phyloP scores from a whole-genome alignment of 2,113 vertebrate genomes.

The Symphodus melops region DNA sequence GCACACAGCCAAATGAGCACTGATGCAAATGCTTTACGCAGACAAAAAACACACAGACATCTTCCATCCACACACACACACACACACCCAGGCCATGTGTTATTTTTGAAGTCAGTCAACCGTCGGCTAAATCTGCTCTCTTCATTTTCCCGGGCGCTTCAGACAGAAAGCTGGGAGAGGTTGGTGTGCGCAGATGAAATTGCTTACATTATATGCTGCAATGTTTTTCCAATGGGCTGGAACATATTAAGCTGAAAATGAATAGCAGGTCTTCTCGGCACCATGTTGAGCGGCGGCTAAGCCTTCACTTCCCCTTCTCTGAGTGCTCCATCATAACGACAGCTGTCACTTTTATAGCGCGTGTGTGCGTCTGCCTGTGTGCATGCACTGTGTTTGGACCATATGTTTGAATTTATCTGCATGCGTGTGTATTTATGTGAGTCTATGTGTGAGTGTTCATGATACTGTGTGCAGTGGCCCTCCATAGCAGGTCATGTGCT shows the following conservation, averaged over 20 bases:
- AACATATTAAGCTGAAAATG: constrained; percentile 86
- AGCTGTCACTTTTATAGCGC: constrained; percentile 79
- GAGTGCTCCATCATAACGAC: constrained; percentile 81
- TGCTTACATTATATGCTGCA: constrained; percentile 84
- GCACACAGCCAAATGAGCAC: neutral
- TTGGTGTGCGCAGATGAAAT: constrained; percentile 77
- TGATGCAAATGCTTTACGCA: constrained; percentile 33
- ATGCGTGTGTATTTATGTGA: constrained; percentile 39
- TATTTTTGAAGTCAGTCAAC: constrained; percentile 77
- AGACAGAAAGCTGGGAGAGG: constrained; percentile 70
- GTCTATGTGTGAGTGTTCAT: constrained; percentile 20
- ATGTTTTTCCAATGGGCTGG: constrained; percentile 85
- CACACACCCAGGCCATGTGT: constrained; percentile 43
- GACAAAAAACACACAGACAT: constrained; percentile 28
- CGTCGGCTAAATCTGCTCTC: constrained; percentile 77
- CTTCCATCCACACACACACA: constrained; percentile 12
- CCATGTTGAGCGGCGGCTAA: constrained; percentile 79
- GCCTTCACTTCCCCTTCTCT: constrained; percentile 80
- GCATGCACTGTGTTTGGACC: constrained; percentile 62
- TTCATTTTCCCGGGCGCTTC: constrained; percentile 72
- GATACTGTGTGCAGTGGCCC: constrained; percentile 57
- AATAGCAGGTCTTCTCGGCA: constrained; percentile 82
- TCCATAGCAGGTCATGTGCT: constrained; percentile 67
- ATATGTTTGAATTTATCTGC: constrained; percentile 65
- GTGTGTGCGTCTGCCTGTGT: constrained; percentile 49